A percentile compares a stretch with the other conserved stretches of the same genome.
phyloP scores from a whole-genome alignment of 2,113 vertebrate genomes.

The Clarias gariepinus region DNA sequence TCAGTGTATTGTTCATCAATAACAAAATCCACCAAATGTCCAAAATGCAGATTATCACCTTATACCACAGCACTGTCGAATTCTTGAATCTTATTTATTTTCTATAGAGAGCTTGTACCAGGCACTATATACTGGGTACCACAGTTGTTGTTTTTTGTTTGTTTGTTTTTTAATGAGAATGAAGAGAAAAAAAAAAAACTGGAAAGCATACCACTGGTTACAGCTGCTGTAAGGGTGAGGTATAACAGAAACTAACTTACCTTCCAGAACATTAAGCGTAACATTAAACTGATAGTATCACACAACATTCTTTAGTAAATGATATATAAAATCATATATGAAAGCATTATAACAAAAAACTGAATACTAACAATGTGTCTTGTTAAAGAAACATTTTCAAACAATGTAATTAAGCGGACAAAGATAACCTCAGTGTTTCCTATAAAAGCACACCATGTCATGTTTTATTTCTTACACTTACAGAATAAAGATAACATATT shows the following conservation, averaged over 20 bases:
- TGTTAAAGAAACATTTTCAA: not conserved
- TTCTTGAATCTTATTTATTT: not conserved
- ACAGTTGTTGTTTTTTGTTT: not conserved
- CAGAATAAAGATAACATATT: not conserved
- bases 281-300: not conserved
- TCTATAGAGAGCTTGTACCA: not conserved
- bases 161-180: not conserved
- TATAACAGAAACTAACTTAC: not conserved
- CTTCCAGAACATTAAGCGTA: not conserved
- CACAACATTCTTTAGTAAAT: not conserved
- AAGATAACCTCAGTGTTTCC: not conserved
- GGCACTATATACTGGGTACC: not conserved
- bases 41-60: not conserved
- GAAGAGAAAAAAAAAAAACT: not conserved
- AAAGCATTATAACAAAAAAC: not conserved
- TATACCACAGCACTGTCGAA: not conserved
- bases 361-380: not conserved
- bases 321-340: not conserved
- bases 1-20: not conserved
- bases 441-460: not conserved
- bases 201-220: not conserved
- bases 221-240: not conserved
- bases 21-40: not conserved
- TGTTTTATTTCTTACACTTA: not conserved
- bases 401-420: not conserved